Conservation (phyloP, 1,140 invertebrate species). For the Popillia japonica region DNA sequence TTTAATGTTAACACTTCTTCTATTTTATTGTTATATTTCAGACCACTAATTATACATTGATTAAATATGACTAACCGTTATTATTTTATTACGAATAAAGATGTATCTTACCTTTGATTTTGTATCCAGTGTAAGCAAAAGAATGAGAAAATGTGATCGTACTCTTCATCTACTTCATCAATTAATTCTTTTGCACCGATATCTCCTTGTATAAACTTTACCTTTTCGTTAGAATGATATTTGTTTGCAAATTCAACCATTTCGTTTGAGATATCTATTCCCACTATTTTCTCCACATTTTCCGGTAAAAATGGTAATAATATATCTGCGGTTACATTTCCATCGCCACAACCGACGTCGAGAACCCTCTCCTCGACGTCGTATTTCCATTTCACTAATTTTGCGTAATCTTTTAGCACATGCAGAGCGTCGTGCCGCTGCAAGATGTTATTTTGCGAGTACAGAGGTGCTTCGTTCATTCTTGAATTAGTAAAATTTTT, state of each 20-base stretch:
- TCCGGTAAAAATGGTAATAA: slow-evolving; percentile 71
- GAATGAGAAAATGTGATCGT: slow-evolving; percentile 80
- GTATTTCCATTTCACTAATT: slow-evolving; percentile 67
- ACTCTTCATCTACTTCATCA: slow-evolving; percentile 62
- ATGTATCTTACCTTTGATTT: slow-evolving; percentile 69
- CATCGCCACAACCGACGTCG: slow-evolving; percentile 84
- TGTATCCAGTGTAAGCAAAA: slow-evolving; percentile 86
- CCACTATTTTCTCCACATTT: slow-evolving; percentile 63
- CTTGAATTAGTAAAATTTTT: not conserved
- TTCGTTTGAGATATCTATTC: slow-evolving; percentile 73
- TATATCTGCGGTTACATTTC: slow-evolving; percentile 74
- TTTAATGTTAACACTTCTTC: too few relatives aligned
- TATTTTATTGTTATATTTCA: too few relatives aligned
- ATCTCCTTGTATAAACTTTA: slow-evolving; percentile 72
- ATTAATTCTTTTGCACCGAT: slow-evolving; percentile 67
- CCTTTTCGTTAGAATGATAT: slow-evolving; percentile 60
- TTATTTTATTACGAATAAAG: not conserved
- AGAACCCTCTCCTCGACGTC: slow-evolving; percentile 67
- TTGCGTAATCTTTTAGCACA: slow-evolving; percentile 71
- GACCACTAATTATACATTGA: too few relatives aligned
- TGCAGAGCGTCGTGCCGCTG: slow-evolving; percentile 74
- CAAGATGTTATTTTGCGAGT: slow-evolving; percentile 69
- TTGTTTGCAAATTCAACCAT: slow-evolving; percentile 75
- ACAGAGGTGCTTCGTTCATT: slow-evolving; percentile 73
- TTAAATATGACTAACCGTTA: too few relatives aligned